Evolutionary conservation across 1,140 invertebrate species (phyloP).

Genomic region (Lucilia sericata): DNA sequence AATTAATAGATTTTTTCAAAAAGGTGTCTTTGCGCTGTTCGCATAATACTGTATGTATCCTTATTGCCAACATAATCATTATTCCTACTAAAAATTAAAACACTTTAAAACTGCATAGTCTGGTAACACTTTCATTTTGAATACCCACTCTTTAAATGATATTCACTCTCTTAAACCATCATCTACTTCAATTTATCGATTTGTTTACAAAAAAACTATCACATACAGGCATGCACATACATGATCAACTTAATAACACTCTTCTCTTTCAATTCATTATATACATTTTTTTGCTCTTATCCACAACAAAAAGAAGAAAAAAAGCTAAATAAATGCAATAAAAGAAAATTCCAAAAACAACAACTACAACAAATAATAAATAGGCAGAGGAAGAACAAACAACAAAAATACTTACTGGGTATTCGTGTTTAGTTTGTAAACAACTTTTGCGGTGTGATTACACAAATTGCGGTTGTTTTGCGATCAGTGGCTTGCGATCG

Average conservation of each 20-base stretch:
- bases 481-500: background rate
- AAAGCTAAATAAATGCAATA: slow-evolving; percentile 13
- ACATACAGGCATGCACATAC: no score
- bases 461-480: slow-evolving; percentile 15
- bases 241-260: background rate
- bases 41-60: no score
- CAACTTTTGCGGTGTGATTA: slow-evolving; percentile 41
- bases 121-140: background rate
- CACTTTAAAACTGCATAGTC: background rate
- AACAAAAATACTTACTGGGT: background rate
- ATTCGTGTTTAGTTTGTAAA: slow-evolving; percentile 38
- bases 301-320: background rate
- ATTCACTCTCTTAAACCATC: background rate
- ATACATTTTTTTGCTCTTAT: background rate
- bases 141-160: background rate
- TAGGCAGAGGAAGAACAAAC: background rate
- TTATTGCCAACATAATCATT: no score
- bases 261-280: background rate
- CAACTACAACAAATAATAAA: background rate
- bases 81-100: no score
- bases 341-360: slow-evolving; percentile 20
- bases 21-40: no score
- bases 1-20: no score
- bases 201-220: background rate
- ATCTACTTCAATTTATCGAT: background rate